Evolutionary conservation across 2,797 vertebrate species (phyloP), one percentile per base, ranked within the genome.

Genomic region (Arctocebus calabarensis): DNA sequence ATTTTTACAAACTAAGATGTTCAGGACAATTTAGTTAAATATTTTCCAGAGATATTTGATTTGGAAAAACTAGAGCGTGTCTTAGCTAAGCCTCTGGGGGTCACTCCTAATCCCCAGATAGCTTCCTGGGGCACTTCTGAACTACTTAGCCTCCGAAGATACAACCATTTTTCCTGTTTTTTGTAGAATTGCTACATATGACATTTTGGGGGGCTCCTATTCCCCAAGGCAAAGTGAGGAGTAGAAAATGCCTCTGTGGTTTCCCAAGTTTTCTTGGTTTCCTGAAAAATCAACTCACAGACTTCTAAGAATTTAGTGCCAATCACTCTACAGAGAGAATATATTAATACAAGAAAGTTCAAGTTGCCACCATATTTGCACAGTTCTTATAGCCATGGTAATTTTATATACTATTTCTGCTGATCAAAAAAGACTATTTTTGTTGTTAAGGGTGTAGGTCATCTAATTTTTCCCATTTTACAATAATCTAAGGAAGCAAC

Each of bases 1-100:
- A 20, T 93, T 95, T 93, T 90, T 90, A 66, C 43, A 84, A 86
- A 55, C 70, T 79, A 87, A 93, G 29, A 79, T 52, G 48, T 94
- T 94, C 78, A 88, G 64, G 45, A 91, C 37, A 71, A 34, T 87
- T 95, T 52, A 81, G 7, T 73, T 81, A 94, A 90, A 77, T 68
- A 87, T 40, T 73, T 27, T 11, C 12, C 17, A 45, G 57, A 93
- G 64, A 74, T 77, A 43, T 43, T 34, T 68, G 75, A 85, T 95
- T 94, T 85, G 62, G 74, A 82, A 84, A 89, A 94, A 52, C n/a
- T 79, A 55, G 13, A 88, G 71, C 55, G 23, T 73, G 19, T 91
- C 45, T 85, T 57, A 66, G 57, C 43, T 93, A 71, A 85, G 43
- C 9, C 52, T 64, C 62, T 8, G 25, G 37, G 37, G 59, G 82